phyloP scores from a whole-genome alignment of 2,888 invertebrate species.

The Aphidoletes aphidimyza region DNA sequence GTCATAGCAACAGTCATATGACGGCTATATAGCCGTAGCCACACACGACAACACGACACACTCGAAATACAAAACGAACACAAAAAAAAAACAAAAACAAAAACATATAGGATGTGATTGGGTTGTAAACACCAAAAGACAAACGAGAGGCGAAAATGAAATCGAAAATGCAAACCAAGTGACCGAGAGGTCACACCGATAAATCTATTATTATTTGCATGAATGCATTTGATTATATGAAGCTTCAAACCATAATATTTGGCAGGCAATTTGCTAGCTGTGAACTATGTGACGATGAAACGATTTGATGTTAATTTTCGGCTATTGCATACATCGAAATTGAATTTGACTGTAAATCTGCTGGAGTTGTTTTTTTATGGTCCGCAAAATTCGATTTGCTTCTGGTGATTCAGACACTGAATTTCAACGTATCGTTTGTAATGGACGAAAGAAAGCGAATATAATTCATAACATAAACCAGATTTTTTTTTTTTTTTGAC shows the following conservation, averaged over 20 bases:
- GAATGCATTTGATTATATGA: conserved; percentile 22
- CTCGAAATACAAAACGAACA: neutral
- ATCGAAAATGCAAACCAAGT: conserved; percentile 2
- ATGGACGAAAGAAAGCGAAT: neutral
- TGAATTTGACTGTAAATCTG: too few relatives aligned
- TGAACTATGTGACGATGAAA: neutral
- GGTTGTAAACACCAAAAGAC: neutral
- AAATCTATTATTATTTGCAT: conserved; percentile 26
- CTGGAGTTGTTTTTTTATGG: neutral
- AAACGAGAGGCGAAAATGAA: conserved; percentile 23
- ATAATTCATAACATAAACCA: too few relatives aligned
- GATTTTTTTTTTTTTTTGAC: too few relatives aligned
- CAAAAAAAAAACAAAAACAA: too few relatives aligned
- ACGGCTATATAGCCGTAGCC: neutral
- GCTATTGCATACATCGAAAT: neutral
- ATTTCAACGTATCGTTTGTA: neutral
- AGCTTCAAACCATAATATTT: neutral
- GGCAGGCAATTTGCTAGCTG: neutral
- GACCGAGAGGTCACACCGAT: conserved; percentile 20
- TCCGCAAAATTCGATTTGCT: neutral
- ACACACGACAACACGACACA: neutral
- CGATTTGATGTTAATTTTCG: neutral
- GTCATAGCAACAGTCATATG: too few relatives aligned
- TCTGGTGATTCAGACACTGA: neutral
- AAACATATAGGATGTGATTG: too few relatives aligned